These are phyloP conservation scores for Globodera ellingtonae DNA, from an alignment of 1,140 invertebrate genomes.

Conservation along the genomic window DNA sequence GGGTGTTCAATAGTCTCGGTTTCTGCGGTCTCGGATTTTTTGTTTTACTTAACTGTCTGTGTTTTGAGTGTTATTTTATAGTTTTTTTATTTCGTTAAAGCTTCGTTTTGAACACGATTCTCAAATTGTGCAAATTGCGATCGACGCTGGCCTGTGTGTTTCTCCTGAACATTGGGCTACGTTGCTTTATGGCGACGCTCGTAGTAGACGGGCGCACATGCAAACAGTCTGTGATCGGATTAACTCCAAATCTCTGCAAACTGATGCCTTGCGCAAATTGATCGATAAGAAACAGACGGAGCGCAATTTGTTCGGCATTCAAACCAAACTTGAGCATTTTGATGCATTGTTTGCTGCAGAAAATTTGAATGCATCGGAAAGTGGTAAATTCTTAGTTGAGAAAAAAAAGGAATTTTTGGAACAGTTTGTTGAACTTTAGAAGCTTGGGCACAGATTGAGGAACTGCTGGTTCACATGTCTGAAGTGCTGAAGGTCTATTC, in stretches of 20 bases:
- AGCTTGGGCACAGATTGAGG: neutral
- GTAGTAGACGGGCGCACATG: conserved; percentile 16
- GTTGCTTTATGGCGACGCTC: conserved; percentile 87
- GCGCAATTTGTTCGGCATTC: conserved; percentile 14
- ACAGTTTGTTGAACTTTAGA: neutral
- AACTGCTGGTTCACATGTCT: neutral
- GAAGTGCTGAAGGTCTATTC: conserved; percentile 18
- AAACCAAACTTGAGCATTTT: conserved; percentile 9
- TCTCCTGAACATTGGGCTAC: conserved; percentile 98
- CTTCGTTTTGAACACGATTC: conserved; percentile 18
- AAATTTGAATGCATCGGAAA: conserved; percentile 1
- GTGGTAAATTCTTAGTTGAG: conserved; percentile 2
- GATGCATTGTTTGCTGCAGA: neutral
- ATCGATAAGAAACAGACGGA: conserved; percentile 6
- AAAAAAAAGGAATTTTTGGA: neutral
- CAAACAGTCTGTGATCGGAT: conserved; percentile 29
- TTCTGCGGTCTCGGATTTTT: no score
- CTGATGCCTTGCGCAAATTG: conserved; percentile 23
- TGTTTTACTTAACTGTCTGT: no score
- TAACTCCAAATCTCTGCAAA: neutral
- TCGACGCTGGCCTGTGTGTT: conserved; percentile 91
- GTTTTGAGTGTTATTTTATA: no score
- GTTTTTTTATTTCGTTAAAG: neutral
- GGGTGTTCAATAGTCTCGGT: no score
- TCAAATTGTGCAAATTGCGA: conserved; percentile 88